Evolutionary conservation across 2,797 vertebrate genomes (phyloP), one percentile per base, ranked within the genome.

Genomic region (Rhinophrynus dorsalis): DNA sequence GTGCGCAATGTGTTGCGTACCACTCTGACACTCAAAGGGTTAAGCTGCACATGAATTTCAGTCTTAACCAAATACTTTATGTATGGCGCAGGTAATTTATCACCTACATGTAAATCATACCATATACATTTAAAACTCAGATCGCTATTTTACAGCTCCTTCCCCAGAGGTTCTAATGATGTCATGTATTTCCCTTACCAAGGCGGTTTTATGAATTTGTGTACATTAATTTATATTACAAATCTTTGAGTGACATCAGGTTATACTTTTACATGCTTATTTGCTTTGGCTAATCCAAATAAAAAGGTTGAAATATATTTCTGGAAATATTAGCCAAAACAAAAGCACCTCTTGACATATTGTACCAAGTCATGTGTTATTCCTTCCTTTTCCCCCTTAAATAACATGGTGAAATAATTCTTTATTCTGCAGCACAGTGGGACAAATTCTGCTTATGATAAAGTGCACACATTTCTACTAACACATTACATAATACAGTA

Each of bases 221-320:
- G 63, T 24, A 40, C 32, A 70, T 30, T 11, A 9, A 54, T 33
- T 57, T 45, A 35, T 18, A 65, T 0, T 21, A 15, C 12, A 71
- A 51, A 69, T 90, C 81, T 86, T 63, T 80, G 76, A 79, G 86
- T 82, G 81, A 91, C 78, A 78, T 87, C 85, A 81, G 82, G 76
- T 79, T 81, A 82, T 27, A 82, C 80, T 72, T 66, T 85, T 82
- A 84, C 83, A 78, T 90, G 83, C 85, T 88, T 89, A 88, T 82
- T 84, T 81, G 83, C 81, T 83, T 87, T 82, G 75, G 82, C 86
- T 85, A 88, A 86, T 84, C 86, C 75, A 85, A 86, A 82, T 80
- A 84, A 86, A n/a, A 68, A 83, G 83, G 85, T 51, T 86, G 81
- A 81, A 86, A 47, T 82, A 56, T 21, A 3, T 57, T 66, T 75